Conservation (phyloP, 2,888 invertebrate genomes). For the Epirrhoe alternata region DNA sequence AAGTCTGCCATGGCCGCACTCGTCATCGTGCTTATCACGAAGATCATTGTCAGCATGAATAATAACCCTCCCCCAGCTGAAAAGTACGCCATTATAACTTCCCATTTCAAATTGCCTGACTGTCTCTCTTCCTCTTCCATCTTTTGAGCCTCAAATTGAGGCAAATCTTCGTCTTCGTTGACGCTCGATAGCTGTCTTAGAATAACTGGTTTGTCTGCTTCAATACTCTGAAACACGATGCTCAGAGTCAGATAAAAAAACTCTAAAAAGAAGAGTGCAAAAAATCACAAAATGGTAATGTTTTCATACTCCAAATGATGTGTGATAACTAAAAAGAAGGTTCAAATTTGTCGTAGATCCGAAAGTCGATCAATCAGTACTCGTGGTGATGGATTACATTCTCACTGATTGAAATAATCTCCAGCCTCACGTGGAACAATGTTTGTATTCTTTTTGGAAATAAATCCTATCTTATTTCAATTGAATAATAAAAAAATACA, state of each 20-base stretch:
- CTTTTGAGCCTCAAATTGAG: conserved; percentile 72
- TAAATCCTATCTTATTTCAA: too few relatives aligned
- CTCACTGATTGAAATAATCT: not conserved
- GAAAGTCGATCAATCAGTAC: not conserved
- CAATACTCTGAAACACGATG: conserved; percentile 31
- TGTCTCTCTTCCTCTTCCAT: conserved; percentile 70
- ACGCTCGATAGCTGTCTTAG: conserved; percentile 51
- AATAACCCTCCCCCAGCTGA: conserved; percentile 68
- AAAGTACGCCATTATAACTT: conserved; percentile 71
- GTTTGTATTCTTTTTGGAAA: not conserved
- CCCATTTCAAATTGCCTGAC: conserved; percentile 73
- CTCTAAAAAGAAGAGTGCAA: not conserved
- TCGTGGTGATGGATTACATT: not conserved
- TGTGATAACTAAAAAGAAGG: not conserved
- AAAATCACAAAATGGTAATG: too few relatives aligned
- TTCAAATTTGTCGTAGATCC: not conserved
- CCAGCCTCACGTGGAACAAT: not conserved
- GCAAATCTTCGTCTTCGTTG: conserved; percentile 59
- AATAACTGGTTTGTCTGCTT: conserved; percentile 52
- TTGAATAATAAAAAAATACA: too few relatives aligned
- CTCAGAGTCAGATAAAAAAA: not conserved
- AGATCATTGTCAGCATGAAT: conserved; percentile 58
- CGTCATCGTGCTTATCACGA: conserved; percentile 81
- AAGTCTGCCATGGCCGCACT: conserved; percentile 88
- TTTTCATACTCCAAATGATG: not conserved